Evolutionary conservation across 2,888 invertebrate genomes (phyloP).

Genomic region (Acrocyrtus sp.): DNA sequence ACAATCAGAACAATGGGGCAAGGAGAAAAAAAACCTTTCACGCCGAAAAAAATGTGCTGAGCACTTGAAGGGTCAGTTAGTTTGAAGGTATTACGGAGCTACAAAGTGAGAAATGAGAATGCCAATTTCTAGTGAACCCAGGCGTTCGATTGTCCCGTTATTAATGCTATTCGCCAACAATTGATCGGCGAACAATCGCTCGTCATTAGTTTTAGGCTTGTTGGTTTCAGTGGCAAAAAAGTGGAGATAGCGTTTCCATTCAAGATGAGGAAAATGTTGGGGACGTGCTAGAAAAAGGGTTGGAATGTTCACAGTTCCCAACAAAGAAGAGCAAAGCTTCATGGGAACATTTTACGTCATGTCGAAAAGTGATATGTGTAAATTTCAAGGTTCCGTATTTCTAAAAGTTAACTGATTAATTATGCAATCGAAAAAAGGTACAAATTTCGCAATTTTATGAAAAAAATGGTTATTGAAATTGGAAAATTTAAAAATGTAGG

Average conservation of each 20-base stretch:
- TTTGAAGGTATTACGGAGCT: not conserved
- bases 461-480: too few species aligned
- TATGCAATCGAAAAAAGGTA: too few species aligned
- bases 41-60: conserved; percentile 2
- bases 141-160: conserved; percentile 23
- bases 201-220: conserved; percentile 37
- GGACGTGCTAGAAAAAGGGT: too few species aligned
- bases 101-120: too few species aligned
- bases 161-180: conserved; percentile 2
- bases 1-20: conserved; percentile 11
- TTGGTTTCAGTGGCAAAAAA: not conserved
- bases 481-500: too few species aligned
- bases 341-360: not conserved
- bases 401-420: too few species aligned
- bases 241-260: too few species aligned
- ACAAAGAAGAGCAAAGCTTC: not conserved
- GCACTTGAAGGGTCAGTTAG: conserved; percentile 24
- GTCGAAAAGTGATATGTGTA: not conserved
- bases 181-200: conserved; percentile 24
- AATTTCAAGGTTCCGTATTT: too few species aligned
- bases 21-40: conserved; percentile 2
- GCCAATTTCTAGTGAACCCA: conserved; percentile 6
- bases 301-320: too few species aligned
- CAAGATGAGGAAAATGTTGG: too few species aligned
- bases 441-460: too few species aligned